These are phyloP conservation scores for Progne subis DNA, from an alignment of 2,113 vertebrate genomes.

Conservation along the genomic window DNA sequence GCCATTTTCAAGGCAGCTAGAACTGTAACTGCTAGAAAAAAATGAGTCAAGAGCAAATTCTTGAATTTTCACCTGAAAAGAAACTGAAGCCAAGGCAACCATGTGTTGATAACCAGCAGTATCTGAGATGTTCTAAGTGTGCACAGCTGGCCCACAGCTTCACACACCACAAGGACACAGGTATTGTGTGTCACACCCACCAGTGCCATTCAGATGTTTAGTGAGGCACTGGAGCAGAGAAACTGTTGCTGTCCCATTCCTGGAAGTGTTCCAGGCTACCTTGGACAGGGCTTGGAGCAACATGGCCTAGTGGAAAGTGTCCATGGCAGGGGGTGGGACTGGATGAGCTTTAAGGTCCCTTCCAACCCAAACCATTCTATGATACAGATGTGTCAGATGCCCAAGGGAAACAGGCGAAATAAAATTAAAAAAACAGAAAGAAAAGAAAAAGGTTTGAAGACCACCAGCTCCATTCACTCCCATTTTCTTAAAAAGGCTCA, in stretches of 20 bases:
- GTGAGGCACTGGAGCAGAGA: not conserved
- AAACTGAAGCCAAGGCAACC: not conserved
- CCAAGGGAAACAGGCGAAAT: not conserved
- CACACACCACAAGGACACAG: not conserved
- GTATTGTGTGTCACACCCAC: not conserved
- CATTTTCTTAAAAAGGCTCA: not conserved
- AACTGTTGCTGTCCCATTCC: not conserved
- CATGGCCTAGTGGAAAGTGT: fast-evolving
- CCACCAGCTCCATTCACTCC: not conserved
- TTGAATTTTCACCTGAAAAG: not conserved
- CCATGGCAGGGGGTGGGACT: not conserved
- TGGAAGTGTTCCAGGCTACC: not conserved
- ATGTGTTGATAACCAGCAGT: not conserved
- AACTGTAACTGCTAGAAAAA: not conserved
- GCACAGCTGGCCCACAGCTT: not conserved
- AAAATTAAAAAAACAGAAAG: not conserved
- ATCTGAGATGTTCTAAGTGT: not conserved
- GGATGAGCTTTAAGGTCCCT: not conserved
- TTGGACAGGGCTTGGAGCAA: not conserved
- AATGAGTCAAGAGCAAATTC: not conserved
- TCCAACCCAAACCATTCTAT: not conserved
- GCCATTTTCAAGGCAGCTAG: not conserved
- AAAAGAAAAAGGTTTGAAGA: not conserved
- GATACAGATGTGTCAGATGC: not conserved
- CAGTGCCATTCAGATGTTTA: not conserved